A percentile compares a stretch with the other conserved stretches of the same genome.
Conservation (phyloP, 2,797 vertebrate genomes). For the Gobio occitaniae region DNA sequence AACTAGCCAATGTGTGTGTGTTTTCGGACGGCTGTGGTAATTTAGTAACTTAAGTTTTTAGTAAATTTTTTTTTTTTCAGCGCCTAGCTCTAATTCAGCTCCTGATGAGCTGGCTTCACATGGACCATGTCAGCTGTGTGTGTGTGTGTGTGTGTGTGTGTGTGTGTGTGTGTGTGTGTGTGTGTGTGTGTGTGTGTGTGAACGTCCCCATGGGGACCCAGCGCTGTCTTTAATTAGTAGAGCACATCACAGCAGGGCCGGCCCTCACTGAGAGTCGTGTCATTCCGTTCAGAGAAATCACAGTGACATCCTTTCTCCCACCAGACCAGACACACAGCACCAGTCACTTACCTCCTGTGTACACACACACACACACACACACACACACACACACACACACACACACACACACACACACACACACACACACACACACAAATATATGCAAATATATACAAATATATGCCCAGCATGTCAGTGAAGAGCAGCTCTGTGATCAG, state of each 20-base stretch:
- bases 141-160: slow-evolving; percentile 41
- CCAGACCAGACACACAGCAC: slow-evolving; percentile 22
- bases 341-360: slow-evolving; percentile 43
- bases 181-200: slow-evolving; percentile 49
- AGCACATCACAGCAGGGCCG: slow-evolving; percentile 65
- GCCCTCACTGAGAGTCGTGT: slow-evolving; percentile 57
- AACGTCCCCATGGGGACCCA: slow-evolving; percentile 44
- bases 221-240: slow-evolving; percentile 72
- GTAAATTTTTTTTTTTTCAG: not conserved
- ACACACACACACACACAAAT: not conserved
- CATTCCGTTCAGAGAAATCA: slow-evolving; percentile 67
- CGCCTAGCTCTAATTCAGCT: slow-evolving; percentile 23
- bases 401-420: not conserved
- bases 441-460: too few species aligned
- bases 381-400: not conserved
- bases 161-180: slow-evolving; percentile 31
- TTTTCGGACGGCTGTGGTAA: not conserved
- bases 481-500: too few species aligned
- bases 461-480: too few species aligned
- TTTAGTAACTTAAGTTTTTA: slow-evolving; percentile 20
- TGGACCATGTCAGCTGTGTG: slow-evolving; percentile 8
- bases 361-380: slow-evolving; percentile 30
- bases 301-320: slow-evolving; percentile 64
- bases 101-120: not conserved
- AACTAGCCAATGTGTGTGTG: not conserved